phyloP scores from a whole-genome alignment of 2,888 invertebrate species.

The Nomada ruficornis region DNA sequence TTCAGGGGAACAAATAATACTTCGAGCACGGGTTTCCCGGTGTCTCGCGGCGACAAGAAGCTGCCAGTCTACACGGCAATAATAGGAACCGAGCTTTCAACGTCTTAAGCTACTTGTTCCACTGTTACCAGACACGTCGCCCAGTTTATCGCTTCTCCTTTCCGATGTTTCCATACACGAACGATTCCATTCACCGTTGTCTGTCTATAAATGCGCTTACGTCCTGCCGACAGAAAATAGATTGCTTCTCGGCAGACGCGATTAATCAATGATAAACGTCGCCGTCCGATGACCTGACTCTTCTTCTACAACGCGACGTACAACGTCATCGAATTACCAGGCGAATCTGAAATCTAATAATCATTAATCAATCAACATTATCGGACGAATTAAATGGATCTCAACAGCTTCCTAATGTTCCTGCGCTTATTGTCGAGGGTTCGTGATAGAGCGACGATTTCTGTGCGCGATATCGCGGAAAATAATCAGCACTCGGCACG shows the following conservation, averaged over 20 bases:
- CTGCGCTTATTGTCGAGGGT: neutral
- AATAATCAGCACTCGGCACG: conserved; percentile 5
- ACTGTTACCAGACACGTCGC: conserved; percentile 28
- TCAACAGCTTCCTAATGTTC: neutral
- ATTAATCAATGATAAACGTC: conserved; percentile 8
- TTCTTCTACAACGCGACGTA: neutral
- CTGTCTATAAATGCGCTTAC: neutral
- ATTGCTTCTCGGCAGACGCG: neutral
- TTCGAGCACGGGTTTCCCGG: neutral
- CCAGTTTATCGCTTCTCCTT: neutral
- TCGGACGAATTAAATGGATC: neutral
- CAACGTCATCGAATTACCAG: neutral
- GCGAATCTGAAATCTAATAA: no score
- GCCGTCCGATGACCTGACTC: neutral
- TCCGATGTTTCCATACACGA: neutral
- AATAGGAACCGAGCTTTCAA: conserved; percentile 39
- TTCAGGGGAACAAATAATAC: conserved; percentile 7
- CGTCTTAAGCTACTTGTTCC: conserved; percentile 42
- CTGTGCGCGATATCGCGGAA: neutral
- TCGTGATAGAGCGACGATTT: neutral
- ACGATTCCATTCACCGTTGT: neutral
- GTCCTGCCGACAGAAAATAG: neutral
- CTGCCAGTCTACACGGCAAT: conserved; percentile 28
- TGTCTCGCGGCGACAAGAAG: neutral
- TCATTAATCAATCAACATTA: no score